phyloP scores from a whole-genome alignment of 2,888 invertebrate genomes.

The Cyrtodaria siliqua region DNA sequence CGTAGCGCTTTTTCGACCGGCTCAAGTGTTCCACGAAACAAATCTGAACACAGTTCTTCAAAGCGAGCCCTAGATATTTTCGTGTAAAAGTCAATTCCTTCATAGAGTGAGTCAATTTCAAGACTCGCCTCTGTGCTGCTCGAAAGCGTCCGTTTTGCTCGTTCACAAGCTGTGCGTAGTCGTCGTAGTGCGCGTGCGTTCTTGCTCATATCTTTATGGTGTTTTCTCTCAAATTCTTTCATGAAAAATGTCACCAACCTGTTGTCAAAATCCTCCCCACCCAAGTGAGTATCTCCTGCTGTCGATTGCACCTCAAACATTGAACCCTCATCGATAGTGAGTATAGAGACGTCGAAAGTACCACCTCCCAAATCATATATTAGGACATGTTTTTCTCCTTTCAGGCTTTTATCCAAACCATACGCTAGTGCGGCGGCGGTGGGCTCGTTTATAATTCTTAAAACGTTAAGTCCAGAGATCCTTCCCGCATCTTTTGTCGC shows the following conservation, averaged over 20 bases:
- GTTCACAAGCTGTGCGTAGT: constrained; percentile 94
- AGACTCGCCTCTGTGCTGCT: constrained; percentile 88
- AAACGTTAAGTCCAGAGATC: constrained; percentile 86
- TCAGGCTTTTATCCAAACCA: constrained; percentile 86
- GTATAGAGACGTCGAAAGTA: constrained; percentile 86
- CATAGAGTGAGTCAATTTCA: constrained; percentile 97
- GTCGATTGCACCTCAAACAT: constrained; percentile 93
- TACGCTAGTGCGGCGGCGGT: constrained; percentile 87
- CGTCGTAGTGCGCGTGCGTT: constrained; percentile 94
- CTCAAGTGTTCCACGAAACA: constrained; percentile 97
- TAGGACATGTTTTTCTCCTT: constrained; percentile 87
- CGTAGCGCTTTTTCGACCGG: constrained; percentile 97
- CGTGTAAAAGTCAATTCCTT: constrained; percentile 98
- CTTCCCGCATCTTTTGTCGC: constrained; percentile 88
- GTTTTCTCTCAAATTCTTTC: constrained; percentile 93
- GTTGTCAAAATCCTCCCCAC: constrained; percentile 91
- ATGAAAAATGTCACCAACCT: constrained; percentile 94
- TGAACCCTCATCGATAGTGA: constrained; percentile 88
- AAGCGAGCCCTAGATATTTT: constrained; percentile 97
- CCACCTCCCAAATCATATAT: constrained; percentile 92
- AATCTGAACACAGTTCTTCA: constrained; percentile 97
- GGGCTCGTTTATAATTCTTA: constrained; percentile 89
- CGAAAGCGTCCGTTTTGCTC: constrained; percentile 88
- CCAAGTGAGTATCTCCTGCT: constrained; percentile 94
- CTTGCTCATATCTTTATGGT: constrained; percentile 88